Evolutionary conservation across 2,888 invertebrate species (phyloP), one percentile per base, ranked within the genome.

Genomic region (Saturnia japonica): DNA sequence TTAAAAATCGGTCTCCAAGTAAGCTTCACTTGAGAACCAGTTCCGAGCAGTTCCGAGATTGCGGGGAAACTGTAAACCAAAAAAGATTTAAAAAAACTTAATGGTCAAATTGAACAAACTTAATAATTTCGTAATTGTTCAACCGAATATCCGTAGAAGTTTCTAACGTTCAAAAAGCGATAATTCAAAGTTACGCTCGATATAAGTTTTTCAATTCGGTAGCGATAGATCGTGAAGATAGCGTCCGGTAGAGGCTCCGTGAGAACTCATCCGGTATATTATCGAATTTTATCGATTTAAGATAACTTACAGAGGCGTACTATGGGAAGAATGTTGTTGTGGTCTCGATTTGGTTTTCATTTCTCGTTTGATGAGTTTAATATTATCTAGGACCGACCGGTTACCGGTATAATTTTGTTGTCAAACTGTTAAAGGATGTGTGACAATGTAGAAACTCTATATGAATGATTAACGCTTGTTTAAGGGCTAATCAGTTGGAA

Each of bases 161-260:
- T 64, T 40, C 19, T 40, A 64, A 64, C 22, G 40, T 64, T 64
- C 64, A 12, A 22, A 68, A 64, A 71, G 62, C 68, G 71, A 71
- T 71, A 74, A 72, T 72, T 71, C 72, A 71, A 74, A 73, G 77
- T 76, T 74, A 75, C 75, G 77, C 76, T 77, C 68, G 76, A 77
- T 77, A 77, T 77, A 78, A 78, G 79, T 79, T 78, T 79, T 79
- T 78, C 78, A 78, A 79, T 79, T 76, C 75, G 73, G 68, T 72
- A 42, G 67, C 71, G 62, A 47, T 71, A 64, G 71, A 71, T 71
- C 62, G 45, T 64, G 71, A 64, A 64, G 71, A 71, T 71, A 68
- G 68, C 68, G 54, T 47, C 40, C 68, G 34, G n/a, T 47, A 47
- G 71, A 60, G n/a, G 47, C 16, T 54, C 70, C 67, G 8, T 67